phyloP scores from a whole-genome alignment of 2,113 vertebrate species.

The Hassar affinis region DNA sequence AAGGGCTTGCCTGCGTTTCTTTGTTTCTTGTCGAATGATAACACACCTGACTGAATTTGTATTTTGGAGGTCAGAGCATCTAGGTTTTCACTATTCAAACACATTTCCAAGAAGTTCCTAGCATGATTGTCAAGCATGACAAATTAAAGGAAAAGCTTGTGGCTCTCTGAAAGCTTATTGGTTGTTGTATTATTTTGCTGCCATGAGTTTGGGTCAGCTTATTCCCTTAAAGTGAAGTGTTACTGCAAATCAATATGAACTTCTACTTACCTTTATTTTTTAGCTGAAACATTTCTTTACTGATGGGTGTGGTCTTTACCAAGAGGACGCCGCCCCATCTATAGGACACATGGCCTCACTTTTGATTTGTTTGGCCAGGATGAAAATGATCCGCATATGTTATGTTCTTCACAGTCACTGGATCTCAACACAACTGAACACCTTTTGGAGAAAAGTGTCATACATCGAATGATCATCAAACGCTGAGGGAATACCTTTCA shows the following conservation, averaged over 20 bases:
- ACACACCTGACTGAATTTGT: conserved; percentile 1
- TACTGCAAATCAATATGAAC: not conserved
- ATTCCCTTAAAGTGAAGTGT: not conserved
- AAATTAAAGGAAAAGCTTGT: not conserved
- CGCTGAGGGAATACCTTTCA: not conserved
- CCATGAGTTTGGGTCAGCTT: not conserved
- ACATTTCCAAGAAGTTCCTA: not conserved
- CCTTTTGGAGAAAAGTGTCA: not conserved
- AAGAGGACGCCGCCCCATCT: not conserved
- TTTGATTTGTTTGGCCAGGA: not conserved
- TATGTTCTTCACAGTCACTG: not conserved
- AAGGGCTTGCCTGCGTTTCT: too few species aligned
- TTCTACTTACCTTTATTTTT: not conserved
- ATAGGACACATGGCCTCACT: not conserved
- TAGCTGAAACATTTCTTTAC: not conserved
- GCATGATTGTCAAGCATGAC: not conserved
- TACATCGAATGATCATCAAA: too few species aligned
- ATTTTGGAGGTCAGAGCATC: not conserved
- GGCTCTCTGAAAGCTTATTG: not conserved
- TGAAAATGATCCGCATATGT: not conserved
- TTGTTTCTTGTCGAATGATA: not conserved
- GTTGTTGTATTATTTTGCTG: not conserved
- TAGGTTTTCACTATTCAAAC: not conserved
- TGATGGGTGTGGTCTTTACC: not conserved
- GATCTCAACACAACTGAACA: not conserved